Percentiles rank a stretch among this genome's conserved stretches.
These are phyloP conservation scores for Percopsis omiscomaycus DNA, from an alignment of 2,797 vertebrate genomes.

Conservation along the genomic window DNA sequence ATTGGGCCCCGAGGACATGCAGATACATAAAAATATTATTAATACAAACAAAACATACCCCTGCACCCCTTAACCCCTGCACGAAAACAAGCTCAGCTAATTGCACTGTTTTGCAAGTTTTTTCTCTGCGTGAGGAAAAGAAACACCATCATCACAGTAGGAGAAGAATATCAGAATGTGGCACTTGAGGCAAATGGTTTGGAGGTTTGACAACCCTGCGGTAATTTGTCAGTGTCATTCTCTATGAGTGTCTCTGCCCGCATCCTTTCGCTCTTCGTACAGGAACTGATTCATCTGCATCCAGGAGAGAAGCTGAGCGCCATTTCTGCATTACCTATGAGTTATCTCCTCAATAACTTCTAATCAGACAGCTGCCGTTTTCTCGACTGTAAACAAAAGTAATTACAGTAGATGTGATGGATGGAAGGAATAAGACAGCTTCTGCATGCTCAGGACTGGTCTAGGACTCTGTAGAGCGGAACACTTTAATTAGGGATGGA, in stretches of 20 bases:
- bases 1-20: too few relatives aligned
- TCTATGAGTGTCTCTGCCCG: conserved; percentile 44
- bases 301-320: conserved; percentile 53
- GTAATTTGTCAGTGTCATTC: conserved; percentile 66
- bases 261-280: conserved; percentile 37
- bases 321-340: conserved; percentile 72
- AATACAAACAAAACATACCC: neutral
- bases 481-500: conserved; percentile 79
- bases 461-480: conserved; percentile 70
- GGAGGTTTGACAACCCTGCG: conserved; percentile 53
- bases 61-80: neutral
- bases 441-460: conserved; percentile 73
- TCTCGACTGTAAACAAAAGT: conserved; percentile 80
- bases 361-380: conserved; percentile 74
- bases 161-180: conserved; percentile 40
- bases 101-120: conserved; percentile 16
- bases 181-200: conserved; percentile 39
- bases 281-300: conserved; percentile 74
- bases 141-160: conserved; percentile 27
- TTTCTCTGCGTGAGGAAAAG: conserved; percentile 35
- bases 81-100: too few relatives aligned
- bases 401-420: conserved; percentile 79
- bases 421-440: conserved; percentile 70
- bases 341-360: conserved; percentile 78
- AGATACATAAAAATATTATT: too few relatives aligned